A percentile compares a stretch with the other conserved stretches of the same genome.
phyloP scores from a whole-genome alignment of 2,113 vertebrate genomes.

The Platycercus adscitus region DNA sequence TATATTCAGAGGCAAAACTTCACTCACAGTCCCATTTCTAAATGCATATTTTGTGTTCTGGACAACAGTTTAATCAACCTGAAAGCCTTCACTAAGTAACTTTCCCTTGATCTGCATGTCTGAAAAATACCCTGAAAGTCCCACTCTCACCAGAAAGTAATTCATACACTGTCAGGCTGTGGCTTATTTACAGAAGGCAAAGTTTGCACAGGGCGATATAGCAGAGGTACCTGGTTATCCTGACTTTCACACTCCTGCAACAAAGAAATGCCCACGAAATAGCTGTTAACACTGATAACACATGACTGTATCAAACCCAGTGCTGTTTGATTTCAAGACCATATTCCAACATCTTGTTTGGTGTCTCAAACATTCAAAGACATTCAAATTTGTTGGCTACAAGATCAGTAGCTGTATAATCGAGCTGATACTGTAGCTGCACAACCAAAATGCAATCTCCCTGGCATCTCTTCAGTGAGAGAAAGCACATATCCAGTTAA shows the following conservation, averaged over 20 bases:
- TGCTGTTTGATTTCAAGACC: background rate
- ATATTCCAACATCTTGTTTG: background rate
- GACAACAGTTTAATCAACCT: background rate
- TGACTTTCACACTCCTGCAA: background rate
- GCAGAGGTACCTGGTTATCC: background rate
- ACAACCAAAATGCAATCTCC: background rate
- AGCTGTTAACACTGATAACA: background rate
- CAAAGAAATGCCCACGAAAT: background rate
- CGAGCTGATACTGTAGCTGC: background rate
- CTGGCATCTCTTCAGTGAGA: background rate
- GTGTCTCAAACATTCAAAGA: background rate
- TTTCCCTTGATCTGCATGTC: background rate
- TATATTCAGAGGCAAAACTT: background rate
- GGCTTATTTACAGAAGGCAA: background rate
- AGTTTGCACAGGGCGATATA: background rate
- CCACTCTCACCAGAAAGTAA: background rate
- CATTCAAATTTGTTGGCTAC: background rate
- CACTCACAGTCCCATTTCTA: background rate
- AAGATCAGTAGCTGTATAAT: background rate
- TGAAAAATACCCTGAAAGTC: background rate
- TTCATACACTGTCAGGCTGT: background rate
- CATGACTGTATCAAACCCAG: background rate
- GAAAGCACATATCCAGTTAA: background rate
- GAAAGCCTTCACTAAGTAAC: background rate
- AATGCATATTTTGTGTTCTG: background rate